Evolutionary conservation across 1,140 invertebrate genomes (phyloP), one percentile per base, ranked within the genome.

Genomic region (Drepana arcuata): DNA sequence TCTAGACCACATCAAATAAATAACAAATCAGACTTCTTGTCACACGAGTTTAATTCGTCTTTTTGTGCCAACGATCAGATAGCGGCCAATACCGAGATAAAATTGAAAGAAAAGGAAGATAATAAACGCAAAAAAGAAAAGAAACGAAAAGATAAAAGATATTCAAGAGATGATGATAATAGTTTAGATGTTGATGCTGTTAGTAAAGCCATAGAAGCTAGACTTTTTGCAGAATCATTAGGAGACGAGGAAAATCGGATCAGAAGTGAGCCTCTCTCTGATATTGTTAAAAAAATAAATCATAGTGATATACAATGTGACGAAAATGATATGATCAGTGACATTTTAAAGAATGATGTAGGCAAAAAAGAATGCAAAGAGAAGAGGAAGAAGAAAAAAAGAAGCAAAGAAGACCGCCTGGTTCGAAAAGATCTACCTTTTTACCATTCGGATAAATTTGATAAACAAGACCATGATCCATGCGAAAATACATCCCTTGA

Each of bases 381-480:
- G 46, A 93, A 91, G 63, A 93, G 91, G 62, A 93, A 94, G 71
- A 94, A 93, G 56, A 88, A 92, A 31, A 94, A 93, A 58, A 92
- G 89, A 53, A 92, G 88, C 12, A 93, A 91, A 58, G 92, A 94
- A 54, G 92, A 93, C 38, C 87, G 88, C 51, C 88, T 89, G 34
- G 87, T 83, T 47, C 83, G 89, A n/a, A 88, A 88, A 55, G 86
- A 89, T 18, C 88, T 90, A 55, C 87, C 91, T 43, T 86, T 91
- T 63, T 85, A 85, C 39, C 87, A 88, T 49, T 86, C 85, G 39
- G 71, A 80, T 16, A 72, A 70, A 49, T 12, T 40, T 10, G 55
- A 64, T 4, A 72, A 64, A 37, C 16, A 34, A 24, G 67, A 73
- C 9, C 14, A 52, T 16, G 34, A 37, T 36, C 41, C 51, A n/a